phyloP scores from a whole-genome alignment of 2,113 vertebrate genomes.

The Oceanodroma tethys region DNA sequence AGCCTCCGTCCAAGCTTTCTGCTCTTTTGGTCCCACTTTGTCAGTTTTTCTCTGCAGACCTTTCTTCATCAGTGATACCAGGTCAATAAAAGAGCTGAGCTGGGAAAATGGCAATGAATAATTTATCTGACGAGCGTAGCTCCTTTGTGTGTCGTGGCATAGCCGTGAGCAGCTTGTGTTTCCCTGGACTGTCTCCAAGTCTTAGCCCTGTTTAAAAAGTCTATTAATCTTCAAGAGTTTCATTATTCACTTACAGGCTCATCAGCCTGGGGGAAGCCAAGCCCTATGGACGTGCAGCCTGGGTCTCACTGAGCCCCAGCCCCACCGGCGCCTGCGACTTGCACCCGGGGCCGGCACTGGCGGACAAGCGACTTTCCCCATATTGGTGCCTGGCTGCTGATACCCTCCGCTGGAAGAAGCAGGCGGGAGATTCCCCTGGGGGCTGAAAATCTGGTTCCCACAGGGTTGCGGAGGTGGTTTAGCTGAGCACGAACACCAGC shows the following conservation, averaged over 20 bases:
- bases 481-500: rapidly evolving
- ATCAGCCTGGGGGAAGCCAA: not conserved
- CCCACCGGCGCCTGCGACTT: not conserved
- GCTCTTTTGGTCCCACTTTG: not conserved
- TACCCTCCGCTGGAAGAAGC: not conserved
- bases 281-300: not conserved
- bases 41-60: not conserved
- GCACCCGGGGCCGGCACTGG: rapidly evolving
- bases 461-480: not conserved
- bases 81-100: not conserved
- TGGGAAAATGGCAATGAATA: not conserved
- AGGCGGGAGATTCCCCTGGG: not conserved
- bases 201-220: not conserved
- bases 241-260: not conserved
- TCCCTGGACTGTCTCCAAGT: not conserved
- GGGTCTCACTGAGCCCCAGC: not conserved
- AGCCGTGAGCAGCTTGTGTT: not conserved
- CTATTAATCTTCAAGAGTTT: not conserved
- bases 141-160: not conserved
- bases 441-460: not conserved
- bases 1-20: not conserved
- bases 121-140: not conserved
- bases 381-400: rapidly evolving
- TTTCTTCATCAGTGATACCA: not conserved
- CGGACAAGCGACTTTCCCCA: rapidly evolving